Conservation (phyloP, 2,797 vertebrate genomes). For the Galago senegalensis region DNA sequence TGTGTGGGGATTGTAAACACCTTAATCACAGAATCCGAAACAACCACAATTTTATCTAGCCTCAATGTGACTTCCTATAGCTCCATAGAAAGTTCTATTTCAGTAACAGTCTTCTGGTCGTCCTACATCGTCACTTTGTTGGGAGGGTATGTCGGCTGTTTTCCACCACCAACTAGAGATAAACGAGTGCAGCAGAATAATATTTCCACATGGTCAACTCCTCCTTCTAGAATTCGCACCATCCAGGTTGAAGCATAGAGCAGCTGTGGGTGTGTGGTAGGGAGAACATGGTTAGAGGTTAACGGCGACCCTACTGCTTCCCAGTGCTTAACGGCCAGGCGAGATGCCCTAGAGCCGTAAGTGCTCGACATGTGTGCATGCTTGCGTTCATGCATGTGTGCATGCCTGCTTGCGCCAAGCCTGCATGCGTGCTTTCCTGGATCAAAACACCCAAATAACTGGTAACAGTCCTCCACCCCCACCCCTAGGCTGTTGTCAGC, state of each 20-base stretch:
- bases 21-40: constrained; percentile 98
- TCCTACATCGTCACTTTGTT: constrained; percentile 99
- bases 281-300: not conserved
- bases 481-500: not conserved
- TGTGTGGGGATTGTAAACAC: constrained; percentile 96
- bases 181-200: constrained; percentile 98
- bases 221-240: constrained; percentile 93
- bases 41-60: constrained; percentile 97
- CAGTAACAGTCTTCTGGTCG: constrained; percentile 98
- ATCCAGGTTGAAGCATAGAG: not conserved
- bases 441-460: not conserved
- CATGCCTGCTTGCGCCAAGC: too few relatives aligned
- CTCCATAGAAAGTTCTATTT: constrained; percentile 98
- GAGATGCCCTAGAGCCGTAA: not conserved
- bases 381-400: too few relatives aligned
- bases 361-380: too few relatives aligned
- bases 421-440: not conserved
- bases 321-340: too few relatives aligned
- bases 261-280: not conserved
- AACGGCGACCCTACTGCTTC: fast-evolving
- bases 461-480: not conserved
- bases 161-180: constrained; percentile 97
- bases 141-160: constrained; percentile 98
- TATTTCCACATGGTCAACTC: constrained; percentile 98
- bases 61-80: constrained; percentile 98